Evolutionary conservation across 2,113 vertebrate species (phyloP), one percentile per base, ranked within the genome.

Genomic region (Seriola dumerili): DNA sequence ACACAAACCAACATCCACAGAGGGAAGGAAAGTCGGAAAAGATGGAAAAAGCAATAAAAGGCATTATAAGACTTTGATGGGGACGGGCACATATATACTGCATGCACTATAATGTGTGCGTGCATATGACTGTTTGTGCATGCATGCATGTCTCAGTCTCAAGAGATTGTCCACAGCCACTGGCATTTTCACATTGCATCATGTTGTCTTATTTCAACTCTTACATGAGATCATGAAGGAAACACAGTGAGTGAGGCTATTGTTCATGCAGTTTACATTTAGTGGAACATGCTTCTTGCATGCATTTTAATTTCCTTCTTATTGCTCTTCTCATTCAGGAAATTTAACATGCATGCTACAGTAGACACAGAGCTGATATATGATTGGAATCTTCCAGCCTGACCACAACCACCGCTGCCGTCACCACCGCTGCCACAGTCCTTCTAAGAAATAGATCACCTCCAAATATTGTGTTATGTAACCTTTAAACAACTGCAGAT

Each of bases 401-500:
- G 64, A 85, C 92, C 85, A 16, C 85, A 88, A 76, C 55, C 89
- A 80, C 89, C 34, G 13, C 87, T 88, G 81, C 80, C 84, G 72
- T 88, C 81, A 76, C 81, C 86, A 74, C 80, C 70, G 40, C 74
- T 76, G 76, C 84, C 81, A 76, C 84, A 81, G 76, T 80, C 78
- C 70, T 61, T 88, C 76, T 54, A 88, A 90, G 82, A 71, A 81
- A 87, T 76, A 85, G 83, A 90, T 90, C 85, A 85, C 89, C 88
- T 84, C 79, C 81, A 84, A 88, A 90, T 92, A 83, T 87, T 71
- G 40, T 59, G 81, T 93, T 92, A 93, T 76, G 84, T 84, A 93
- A 92, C 83, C 38, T 85, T 90, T 90, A 86, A 94, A 89, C 86
- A 89, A 89, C 84, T 77, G 67, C 94, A 93, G 73, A 92, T 88